These are phyloP conservation scores for Azorinus chamasolen DNA, from an alignment of 2,888 invertebrate genomes.

Conservation along the genomic window DNA sequence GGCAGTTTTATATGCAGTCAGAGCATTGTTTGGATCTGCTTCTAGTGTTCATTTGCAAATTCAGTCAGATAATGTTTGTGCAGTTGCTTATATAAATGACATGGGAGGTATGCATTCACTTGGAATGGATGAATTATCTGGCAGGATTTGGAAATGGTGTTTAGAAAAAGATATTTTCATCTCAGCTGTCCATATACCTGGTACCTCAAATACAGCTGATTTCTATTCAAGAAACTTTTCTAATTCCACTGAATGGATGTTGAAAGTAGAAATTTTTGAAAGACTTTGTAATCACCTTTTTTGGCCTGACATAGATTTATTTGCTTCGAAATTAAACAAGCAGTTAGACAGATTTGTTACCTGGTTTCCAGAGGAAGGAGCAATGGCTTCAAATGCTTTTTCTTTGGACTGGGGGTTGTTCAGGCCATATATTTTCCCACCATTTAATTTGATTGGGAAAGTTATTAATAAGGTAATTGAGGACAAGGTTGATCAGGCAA, in stretches of 20 bases:
- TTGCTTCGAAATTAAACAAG: conserved; percentile 45
- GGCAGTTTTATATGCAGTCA: neutral
- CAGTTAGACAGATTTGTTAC: conserved; percentile 35
- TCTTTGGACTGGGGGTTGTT: conserved; percentile 36
- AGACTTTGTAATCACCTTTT: conserved; percentile 35
- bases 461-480: conserved; percentile 43
- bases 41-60: neutral
- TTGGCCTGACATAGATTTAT: conserved; percentile 50
- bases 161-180: neutral
- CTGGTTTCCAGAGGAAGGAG: conserved; percentile 45
- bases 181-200: conserved; percentile 9
- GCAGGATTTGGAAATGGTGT: conserved; percentile 12
- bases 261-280: conserved; percentile 34
- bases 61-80: conserved; percentile 6
- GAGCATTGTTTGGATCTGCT: neutral
- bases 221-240: conserved; percentile 48
- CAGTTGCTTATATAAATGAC: conserved; percentile 8
- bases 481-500: conserved; percentile 45
- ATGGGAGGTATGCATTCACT: conserved; percentile 1
- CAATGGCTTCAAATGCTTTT: conserved; percentile 46
- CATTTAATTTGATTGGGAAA: conserved; percentile 47
- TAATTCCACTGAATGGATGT: conserved; percentile 52
- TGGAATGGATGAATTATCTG: neutral
- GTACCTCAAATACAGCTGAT: conserved; percentile 42
- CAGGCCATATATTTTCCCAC: conserved; percentile 55